These are phyloP conservation scores for Anthoscopus minutus DNA, from an alignment of 2,113 vertebrate genomes.

Conservation along the genomic window DNA sequence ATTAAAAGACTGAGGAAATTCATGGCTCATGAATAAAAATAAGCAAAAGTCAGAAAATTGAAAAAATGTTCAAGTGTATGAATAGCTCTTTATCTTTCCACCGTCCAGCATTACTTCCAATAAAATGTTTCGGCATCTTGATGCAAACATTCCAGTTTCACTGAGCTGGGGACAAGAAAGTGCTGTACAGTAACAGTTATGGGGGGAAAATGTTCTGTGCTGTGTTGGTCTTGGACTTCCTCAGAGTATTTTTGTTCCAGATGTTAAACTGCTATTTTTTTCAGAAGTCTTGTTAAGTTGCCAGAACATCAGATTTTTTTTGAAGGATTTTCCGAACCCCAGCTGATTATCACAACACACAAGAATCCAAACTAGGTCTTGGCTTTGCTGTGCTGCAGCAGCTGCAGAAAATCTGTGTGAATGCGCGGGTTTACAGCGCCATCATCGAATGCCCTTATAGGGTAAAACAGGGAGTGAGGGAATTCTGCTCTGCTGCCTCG, in stretches of 20 bases:
- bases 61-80: not conserved
- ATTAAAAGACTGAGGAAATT: conserved; percentile 37
- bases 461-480: conserved; percentile 55
- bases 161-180: conserved; percentile 51
- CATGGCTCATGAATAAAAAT: conserved; percentile 30
- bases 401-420: conserved; percentile 70
- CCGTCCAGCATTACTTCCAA: conserved; percentile 20
- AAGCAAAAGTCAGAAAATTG: conserved; percentile 31
- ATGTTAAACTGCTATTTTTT: conserved; percentile 76
- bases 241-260: conserved; percentile 68
- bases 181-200: conserved; percentile 52
- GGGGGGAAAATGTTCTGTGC: conserved; percentile 64
- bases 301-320: conserved; percentile 63
- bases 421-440: conserved; percentile 37
- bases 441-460: conserved; percentile 63
- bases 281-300: conserved; percentile 71
- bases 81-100: conserved; percentile 52
- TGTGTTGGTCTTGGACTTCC: conserved; percentile 68
- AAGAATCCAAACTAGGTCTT: conserved; percentile 69
- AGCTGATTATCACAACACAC: conserved; percentile 75
- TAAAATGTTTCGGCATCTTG: conserved; percentile 44
- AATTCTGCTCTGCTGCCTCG: conserved; percentile 28
- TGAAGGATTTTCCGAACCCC: conserved; percentile 71
- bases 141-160: conserved; percentile 35
- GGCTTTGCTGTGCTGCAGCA: conserved; percentile 56